A percentile compares a stretch with the other conserved stretches of the same genome.
These are phyloP conservation scores for Apotomis betuletana DNA, from an alignment of 2,888 invertebrate genomes.

Conservation along the genomic window DNA sequence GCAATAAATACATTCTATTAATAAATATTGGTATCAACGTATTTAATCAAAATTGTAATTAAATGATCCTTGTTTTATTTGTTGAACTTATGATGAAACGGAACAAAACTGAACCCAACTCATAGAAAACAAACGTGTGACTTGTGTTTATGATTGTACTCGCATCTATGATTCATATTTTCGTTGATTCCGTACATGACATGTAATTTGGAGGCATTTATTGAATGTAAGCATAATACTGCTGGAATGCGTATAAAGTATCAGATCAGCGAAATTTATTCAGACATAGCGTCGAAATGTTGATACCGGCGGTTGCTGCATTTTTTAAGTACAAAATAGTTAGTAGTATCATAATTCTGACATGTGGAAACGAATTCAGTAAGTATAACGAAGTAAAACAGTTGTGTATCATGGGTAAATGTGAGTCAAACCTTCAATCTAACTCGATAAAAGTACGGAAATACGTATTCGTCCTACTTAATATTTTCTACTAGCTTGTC, in stretches of 20 bases:
- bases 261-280: neutral
- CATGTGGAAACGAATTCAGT: slow-evolving; percentile 63
- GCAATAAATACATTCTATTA: slow-evolving; percentile 1
- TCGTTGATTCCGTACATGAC: neutral
- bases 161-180: neutral
- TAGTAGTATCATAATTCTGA: slow-evolving; percentile 61
- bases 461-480: too few species aligned
- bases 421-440: too few species aligned
- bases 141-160: neutral
- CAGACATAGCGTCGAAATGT: slow-evolving; percentile 45
- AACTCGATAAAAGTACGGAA: too few species aligned
- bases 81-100: neutral
- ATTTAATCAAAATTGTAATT: neutral
- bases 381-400: slow-evolving; percentile 39
- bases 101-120: neutral
- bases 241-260: neutral
- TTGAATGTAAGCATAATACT: neutral
- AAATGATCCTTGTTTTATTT: neutral
- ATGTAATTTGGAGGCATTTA: neutral
- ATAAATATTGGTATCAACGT: neutral
- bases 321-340: slow-evolving; percentile 66
- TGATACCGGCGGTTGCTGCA: slow-evolving; percentile 55
- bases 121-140: neutral
- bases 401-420: too few species aligned
- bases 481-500: too few species aligned